These are phyloP conservation scores for Cryptops parisi DNA, from an alignment of 2,888 invertebrate genomes.

Conservation along the genomic window DNA sequence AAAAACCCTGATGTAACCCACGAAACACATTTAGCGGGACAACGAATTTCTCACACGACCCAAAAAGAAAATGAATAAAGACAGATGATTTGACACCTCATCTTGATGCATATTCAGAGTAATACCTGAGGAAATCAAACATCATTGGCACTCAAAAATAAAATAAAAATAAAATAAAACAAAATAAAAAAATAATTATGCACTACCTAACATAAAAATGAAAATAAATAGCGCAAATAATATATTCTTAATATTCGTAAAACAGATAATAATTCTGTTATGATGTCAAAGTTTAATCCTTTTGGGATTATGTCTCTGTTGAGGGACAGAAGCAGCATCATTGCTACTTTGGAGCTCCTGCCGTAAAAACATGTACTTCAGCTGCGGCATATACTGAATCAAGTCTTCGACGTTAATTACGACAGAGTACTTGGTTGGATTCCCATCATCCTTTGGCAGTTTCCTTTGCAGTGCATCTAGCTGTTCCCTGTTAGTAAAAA, in stretches of 20 bases:
- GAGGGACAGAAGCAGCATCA: no score
- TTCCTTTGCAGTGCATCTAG: no score
- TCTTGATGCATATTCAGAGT: no score
- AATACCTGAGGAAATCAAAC: not conserved
- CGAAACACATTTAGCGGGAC: no score
- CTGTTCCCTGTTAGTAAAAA: constrained; percentile 44
- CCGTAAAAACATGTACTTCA: constrained; percentile 65
- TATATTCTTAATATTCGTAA: not conserved
- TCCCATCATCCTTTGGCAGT: no score
- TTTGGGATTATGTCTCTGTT: constrained; percentile 1
- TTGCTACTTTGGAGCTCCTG: constrained; percentile 22
- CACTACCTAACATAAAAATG: not conserved
- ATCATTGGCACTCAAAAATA: not conserved
- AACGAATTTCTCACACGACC: no score
- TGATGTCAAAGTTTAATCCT: constrained; percentile 2
- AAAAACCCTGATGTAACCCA: no score
- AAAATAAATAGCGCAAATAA: not conserved
- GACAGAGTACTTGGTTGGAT: no score
- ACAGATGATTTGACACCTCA: no score
- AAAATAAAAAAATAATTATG: not conserved
- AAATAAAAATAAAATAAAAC: not conserved
- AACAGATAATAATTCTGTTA: not conserved
- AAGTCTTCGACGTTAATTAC: constrained; percentile 69
- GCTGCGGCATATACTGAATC: constrained; percentile 69
- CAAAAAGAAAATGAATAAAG: no score